Evolutionary conservation across 2,113 vertebrate genomes (phyloP).

Genomic region (Dermatemys mawii): DNA sequence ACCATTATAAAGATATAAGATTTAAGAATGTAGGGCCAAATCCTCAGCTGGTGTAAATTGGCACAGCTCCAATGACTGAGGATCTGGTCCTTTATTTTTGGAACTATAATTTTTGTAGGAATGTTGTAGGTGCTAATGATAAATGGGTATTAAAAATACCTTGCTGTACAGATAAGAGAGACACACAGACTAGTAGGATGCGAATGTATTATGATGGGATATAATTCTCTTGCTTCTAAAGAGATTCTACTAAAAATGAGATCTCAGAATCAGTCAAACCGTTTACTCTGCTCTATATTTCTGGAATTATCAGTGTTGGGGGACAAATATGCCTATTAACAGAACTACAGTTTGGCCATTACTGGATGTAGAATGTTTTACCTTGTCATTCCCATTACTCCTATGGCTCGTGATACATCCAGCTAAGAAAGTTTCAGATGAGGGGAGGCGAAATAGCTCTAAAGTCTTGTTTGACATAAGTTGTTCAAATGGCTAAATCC

Average conservation of each 20-base stretch:
- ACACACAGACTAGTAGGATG: not conserved
- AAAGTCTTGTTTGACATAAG: not conserved
- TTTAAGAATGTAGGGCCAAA: not conserved
- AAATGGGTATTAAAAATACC: conserved; percentile 18
- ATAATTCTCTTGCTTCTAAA: not conserved
- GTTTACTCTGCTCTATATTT: not conserved
- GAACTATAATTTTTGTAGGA: conserved; percentile 17
- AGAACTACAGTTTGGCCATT: not conserved
- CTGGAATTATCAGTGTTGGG: not conserved
- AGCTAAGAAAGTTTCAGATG: accelerated
- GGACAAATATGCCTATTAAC: conserved; percentile 6
- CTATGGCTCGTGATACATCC: not conserved
- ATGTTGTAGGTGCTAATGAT: not conserved
- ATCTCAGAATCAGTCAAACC: not conserved
- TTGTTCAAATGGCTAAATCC: not conserved
- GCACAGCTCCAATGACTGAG: not conserved
- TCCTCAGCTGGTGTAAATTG: not conserved
- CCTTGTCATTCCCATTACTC: not conserved
- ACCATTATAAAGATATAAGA: conserved; percentile 10
- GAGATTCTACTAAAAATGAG: conserved; percentile 43
- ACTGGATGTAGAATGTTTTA: not conserved
- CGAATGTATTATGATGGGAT: conserved; percentile 45
- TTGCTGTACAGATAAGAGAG: conserved; percentile 40
- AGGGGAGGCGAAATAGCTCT: not conserved
- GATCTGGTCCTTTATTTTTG: not conserved